Evolutionary conservation across 2,888 invertebrate species (phyloP), one percentile per base, ranked within the genome.

Genomic region (Apodemia zela): DNA sequence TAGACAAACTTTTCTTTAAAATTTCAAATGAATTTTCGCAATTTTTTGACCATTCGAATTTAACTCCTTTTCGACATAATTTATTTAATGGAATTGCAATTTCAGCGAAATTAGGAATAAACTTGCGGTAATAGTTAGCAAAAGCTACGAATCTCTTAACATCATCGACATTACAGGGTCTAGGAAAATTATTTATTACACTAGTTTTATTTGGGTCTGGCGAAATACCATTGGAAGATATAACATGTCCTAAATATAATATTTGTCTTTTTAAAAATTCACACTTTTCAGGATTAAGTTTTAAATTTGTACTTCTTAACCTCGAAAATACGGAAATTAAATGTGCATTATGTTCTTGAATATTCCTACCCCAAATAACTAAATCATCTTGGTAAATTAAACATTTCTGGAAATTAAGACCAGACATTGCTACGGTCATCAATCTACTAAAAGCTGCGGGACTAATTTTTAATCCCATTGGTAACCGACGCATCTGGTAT

Each of bases 391-490:
- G 17, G 21, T 66, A 65, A 21, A 65, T 60, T 38, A 68, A 59
- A 29, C 63, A 66, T 61, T 63, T 66, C 11, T 64, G 62, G 11
- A 29, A 63, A 13, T 18, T 59, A 17, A 67, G 29, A 7, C 67
- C 67, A 10, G 65, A 60, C 64, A 65, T 65, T 1, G 64, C 63
- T 2, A 68, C 33, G 3, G 59, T 62, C 64, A 67, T 67, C 17
- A 64, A 5, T 6, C 64, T 49, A 18, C 61, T 61, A 8, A 65
- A 68, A 13, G 65, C 11, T 45, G 61, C 63, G 8, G 64, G 64
- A n/a, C 65, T 63, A 18, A 60, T 68, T 33, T 68, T 68, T 3
- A 67, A 61, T 4, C 67, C 69, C 66, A 67, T 66, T 8, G 69
- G 66, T 25, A 65, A n/a, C 42, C 69, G 33, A 1, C 21, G 65